Percentiles rank a stretch among this genome's conserved stretches.
These are phyloP conservation scores for Halichoeres trimaculatus DNA, from an alignment of 2,113 vertebrate genomes.

Conservation along the genomic window DNA sequence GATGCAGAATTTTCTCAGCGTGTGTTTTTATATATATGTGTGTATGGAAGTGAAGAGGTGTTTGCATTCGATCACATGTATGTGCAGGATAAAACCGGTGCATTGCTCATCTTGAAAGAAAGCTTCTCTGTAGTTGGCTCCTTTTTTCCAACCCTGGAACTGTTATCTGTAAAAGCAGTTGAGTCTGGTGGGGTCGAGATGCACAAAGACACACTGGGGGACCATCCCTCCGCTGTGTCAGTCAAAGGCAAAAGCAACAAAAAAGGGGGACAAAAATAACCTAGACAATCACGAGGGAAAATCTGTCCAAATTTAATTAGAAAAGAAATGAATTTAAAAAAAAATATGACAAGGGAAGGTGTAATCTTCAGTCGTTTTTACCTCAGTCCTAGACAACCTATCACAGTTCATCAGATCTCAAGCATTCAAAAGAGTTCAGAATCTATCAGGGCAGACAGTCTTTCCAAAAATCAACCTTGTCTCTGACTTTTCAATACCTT, in stretches of 20 bases:
- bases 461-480: not conserved
- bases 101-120: conserved; percentile 34
- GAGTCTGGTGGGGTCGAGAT: conserved; percentile 26
- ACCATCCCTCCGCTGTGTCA: conserved; percentile 3
- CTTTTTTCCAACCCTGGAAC: conserved; percentile 21
- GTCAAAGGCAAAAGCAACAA: not conserved
- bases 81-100: conserved; percentile 6
- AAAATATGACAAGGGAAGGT: not conserved
- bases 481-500: not conserved
- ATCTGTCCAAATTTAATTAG: not conserved
- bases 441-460: not conserved
- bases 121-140: conserved; percentile 18
- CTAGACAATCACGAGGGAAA: not conserved
- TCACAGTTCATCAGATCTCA: conserved; percentile 1
- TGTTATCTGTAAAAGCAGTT: conserved; percentile 55
- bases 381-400: not conserved
- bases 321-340: not conserved
- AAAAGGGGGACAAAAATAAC: not conserved
- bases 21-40: not conserved
- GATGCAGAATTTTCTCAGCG: conserved; percentile 3
- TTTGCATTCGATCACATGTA: not conserved
- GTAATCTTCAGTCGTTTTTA: not conserved
- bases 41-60: not conserved
- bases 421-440: not conserved
- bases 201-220: conserved; percentile 24